These are phyloP conservation scores for Callipepla californica DNA, from an alignment of 2,113 vertebrate genomes.

Conservation along the genomic window DNA sequence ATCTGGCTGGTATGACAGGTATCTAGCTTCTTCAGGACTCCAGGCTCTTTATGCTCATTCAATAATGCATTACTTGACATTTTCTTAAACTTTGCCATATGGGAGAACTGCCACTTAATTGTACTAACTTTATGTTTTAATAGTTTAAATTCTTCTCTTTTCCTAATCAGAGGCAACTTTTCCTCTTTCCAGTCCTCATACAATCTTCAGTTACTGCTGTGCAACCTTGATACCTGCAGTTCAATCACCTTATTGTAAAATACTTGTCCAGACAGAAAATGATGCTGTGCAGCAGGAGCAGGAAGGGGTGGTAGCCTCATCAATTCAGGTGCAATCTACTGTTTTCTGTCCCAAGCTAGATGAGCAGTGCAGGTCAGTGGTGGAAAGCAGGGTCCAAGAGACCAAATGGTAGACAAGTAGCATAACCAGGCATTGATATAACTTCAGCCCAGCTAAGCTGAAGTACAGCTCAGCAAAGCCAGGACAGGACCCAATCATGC, in stretches of 20 bases:
- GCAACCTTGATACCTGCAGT: background rate
- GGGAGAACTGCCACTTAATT: background rate
- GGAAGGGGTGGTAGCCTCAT: background rate
- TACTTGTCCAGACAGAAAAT: background rate
- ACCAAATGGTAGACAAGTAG: background rate
- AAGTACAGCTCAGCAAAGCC: background rate
- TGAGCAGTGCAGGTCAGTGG: background rate
- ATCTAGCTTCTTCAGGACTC: background rate
- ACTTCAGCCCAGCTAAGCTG: background rate
- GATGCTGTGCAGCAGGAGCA: background rate
- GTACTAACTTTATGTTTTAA: background rate
- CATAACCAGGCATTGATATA: accelerated
- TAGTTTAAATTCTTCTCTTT: background rate
- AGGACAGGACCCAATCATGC: background rate
- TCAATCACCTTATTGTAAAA: background rate
- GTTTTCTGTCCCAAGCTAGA: background rate
- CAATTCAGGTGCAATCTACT: background rate
- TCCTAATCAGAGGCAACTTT: background rate
- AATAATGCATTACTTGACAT: background rate
- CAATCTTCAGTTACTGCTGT: background rate
- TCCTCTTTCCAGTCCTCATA: background rate
- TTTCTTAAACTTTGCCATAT: background rate
- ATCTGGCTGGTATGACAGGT: background rate
- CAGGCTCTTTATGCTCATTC: background rate
- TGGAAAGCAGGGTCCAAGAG: background rate